Evolutionary conservation across 2,113 vertebrate genomes (phyloP).

Genomic region (Martes martes): DNA sequence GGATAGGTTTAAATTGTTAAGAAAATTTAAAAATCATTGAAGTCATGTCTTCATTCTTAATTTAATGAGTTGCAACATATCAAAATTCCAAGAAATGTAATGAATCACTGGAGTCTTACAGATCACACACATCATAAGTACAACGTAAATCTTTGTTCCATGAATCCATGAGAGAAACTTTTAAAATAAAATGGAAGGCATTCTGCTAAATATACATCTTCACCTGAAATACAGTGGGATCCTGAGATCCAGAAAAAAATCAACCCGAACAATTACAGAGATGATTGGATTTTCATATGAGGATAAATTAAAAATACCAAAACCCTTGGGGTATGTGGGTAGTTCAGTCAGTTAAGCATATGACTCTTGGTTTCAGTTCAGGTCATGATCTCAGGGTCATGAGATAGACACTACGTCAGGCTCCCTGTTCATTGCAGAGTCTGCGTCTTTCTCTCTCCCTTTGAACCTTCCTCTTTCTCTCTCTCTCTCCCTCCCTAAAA

Average conservation of each 20-base stretch:
- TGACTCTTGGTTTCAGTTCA: neutral
- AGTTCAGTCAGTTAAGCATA: neutral
- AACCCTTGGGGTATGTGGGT: neutral
- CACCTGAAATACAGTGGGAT: neutral
- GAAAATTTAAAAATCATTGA: neutral
- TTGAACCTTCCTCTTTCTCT: neutral
- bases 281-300: neutral
- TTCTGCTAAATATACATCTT: neutral
- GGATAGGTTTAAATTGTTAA: neutral
- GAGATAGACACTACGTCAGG: neutral
- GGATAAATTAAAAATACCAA: neutral
- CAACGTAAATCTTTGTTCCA: neutral
- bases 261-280: neutral
- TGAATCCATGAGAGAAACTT: neutral
- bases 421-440: neutral
- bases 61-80: neutral
- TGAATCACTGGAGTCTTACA: neutral
- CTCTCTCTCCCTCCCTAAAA: neutral
- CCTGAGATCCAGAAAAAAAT: neutral
- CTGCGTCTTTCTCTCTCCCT: neutral
- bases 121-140: neutral
- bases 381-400: neutral
- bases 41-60: neutral
- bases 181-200: neutral
- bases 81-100: neutral